Evolutionary conservation across 2,113 vertebrate species (phyloP).

Genomic region (Charina bottae): DNA sequence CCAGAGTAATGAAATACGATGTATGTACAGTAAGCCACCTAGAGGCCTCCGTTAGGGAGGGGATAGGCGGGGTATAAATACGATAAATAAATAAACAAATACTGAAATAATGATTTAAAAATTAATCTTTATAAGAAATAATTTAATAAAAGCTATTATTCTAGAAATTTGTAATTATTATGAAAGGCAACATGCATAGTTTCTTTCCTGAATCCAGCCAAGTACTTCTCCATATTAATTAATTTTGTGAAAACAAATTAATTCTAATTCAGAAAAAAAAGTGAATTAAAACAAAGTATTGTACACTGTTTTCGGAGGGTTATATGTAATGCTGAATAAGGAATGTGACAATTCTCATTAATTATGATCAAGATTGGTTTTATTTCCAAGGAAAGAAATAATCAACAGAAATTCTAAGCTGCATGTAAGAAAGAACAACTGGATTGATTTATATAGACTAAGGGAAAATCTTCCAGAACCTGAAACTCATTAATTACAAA

Average conservation of each 20-base stretch:
- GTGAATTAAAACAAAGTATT: background rate
- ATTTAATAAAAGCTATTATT: background rate
- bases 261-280: background rate
- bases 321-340: background rate
- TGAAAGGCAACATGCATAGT: background rate
- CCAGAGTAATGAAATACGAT: too few relatives aligned
- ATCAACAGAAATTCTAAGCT: background rate
- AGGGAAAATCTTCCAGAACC: background rate
- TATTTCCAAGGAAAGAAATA: background rate
- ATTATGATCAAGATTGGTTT: background rate
- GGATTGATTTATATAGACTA: background rate
- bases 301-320: background rate
- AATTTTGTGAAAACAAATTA: background rate
- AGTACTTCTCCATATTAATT: background rate
- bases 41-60: too few relatives aligned
- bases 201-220: background rate
- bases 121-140: background rate
- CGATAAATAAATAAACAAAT: too few relatives aligned
- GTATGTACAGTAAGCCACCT: too few relatives aligned
- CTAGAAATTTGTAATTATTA: background rate
- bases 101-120: background rate
- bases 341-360: background rate
- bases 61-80: too few relatives aligned
- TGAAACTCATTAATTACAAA: background rate
- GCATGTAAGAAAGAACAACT: background rate